Evolutionary conservation across 2,888 invertebrate species (phyloP).

Genomic region (Acronicta psi): DNA sequence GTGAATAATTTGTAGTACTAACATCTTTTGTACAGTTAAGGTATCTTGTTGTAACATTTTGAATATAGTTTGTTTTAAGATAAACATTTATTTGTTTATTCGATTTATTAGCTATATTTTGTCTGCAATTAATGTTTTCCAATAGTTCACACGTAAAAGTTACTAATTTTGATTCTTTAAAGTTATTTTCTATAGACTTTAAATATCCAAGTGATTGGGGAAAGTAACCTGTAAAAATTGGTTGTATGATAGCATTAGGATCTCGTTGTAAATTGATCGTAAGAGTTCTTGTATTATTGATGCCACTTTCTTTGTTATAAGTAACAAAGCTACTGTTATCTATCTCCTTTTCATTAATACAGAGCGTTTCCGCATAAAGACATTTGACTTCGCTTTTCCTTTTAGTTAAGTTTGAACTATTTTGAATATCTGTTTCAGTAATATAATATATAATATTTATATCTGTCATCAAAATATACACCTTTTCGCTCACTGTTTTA

Average conservation of each 20-base stretch:
- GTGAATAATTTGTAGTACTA: background rate
- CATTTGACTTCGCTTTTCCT: slow-evolving; percentile 5
- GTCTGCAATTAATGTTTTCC: slow-evolving; percentile 6
- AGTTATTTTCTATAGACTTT: background rate
- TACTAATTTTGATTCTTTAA: background rate
- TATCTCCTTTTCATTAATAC: background rate
- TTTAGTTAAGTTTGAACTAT: background rate
- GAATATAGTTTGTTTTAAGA: slow-evolving; percentile 21
- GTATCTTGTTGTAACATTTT: slow-evolving; percentile 32
- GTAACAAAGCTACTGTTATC: background rate
- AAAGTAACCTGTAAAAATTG: slow-evolving; percentile 37
- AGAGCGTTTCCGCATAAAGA: slow-evolving; percentile 23
- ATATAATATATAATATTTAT: slow-evolving; percentile 30
- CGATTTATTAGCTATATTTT: background rate
- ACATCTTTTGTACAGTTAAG: slow-evolving; percentile 18
- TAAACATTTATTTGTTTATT: slow-evolving; percentile 20
- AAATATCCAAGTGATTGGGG: background rate
- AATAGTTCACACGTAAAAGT: slow-evolving; percentile 4
- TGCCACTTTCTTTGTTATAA: background rate
- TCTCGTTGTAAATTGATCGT: slow-evolving; percentile 22
- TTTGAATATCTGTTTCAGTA: slow-evolving; percentile 1
- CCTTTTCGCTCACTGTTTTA: background rate
- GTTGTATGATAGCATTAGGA: slow-evolving; percentile 23
- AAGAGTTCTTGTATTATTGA: slow-evolving; percentile 1
- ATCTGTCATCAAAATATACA: background rate